Base-by-base conservation (phyloP, 2,113 vertebrate genomes). In the Varanus komodoensis region DNA sequence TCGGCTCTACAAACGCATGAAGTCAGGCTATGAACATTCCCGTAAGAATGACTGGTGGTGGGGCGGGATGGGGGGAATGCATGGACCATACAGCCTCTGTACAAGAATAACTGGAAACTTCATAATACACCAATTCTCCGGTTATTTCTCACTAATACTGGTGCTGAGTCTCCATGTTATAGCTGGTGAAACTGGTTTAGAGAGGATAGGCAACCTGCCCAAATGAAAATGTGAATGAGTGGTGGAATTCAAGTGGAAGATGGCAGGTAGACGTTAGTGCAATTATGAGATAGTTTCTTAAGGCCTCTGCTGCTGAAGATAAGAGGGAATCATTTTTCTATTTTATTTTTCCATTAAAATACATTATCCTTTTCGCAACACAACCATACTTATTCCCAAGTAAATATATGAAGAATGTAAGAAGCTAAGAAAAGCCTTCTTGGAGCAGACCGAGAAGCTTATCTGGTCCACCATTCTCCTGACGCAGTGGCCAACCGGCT, bases 1-100 rank as follows among this genome's bases (percentile, higher is more conserved):
- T 91, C 97, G 98, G 90, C 98, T 99, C 7, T 99, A 99, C 97
- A 97, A 97, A 89, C 98, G 98, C 94, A 99, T 99, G 99, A 98
- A 95, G 91, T 97, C 97, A 0, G 98, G 98, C 94, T 98, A 98
- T 52, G 98, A 99, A 90, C 98, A 99, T 0, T 98, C 99, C 90
- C 96, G 99, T 99, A 95, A 99, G 98, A 98, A 96, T 67, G 54
- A 89, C 74, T 73, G 74, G 86, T 11, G 38, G 38, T 44, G 38
- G 38, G 38, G 38, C 38, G 38, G 38, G 38, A 44, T 44, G 90
- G 32, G 9, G 2, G 81, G 69, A 52, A 84, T 23, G 85, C 77
- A 23, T 61, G 48, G 12, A 48, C 86, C n/a, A 52, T 38, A 19
- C 61, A n/a, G 6, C 67, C 64, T 61, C 2, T 8, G 25, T 1